Evolutionary conservation across 2,888 invertebrate genomes (phyloP), one percentile per base, ranked within the genome.

Genomic region (Rhagium mordax): DNA sequence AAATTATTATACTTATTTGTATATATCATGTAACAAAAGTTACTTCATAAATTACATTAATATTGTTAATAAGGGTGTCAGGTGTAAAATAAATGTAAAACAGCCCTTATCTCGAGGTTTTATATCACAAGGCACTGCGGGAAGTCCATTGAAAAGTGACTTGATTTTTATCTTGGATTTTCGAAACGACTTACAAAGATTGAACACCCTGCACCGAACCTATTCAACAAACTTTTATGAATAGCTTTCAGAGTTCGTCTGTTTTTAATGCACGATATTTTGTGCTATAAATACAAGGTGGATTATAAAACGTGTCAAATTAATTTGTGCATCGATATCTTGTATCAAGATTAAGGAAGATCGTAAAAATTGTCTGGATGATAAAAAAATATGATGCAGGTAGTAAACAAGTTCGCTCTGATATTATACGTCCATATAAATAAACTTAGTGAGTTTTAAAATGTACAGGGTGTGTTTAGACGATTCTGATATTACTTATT

Each of bases 71-170:
- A 80, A 75, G 76, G 74, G 78, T 80, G 80, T 80, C 81, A 81
- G 80, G 80, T 81, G 81, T 81, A 80, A 77, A 80, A 82, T 78
- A 79, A 81, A 81, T 80, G 79, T 79, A 79, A 80, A 80, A 76
- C 77, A 79, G 72, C 76, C 81, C 81, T 81, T 81, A 81, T 81
- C 81, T 77, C 53, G 74, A 74, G 77, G 71, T 76, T 77, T 78
- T 77, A 75, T 81, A 78, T 80, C 79, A 77, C 74, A 64, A 59
- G 70, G 51, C 79, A 21, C 82, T 73, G 81, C 81, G 77, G 81
- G 82, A 70, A 76, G 79, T 78, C 80, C 77, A 78, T 79, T 79
- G 79, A 81, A 78, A 81, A 78, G 78, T 78, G 76, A 75, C 79
- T 76, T 70, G 82, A 82, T 82, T 78, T 76, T 79, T 81, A 82